Base-by-base conservation (phyloP, 92 coral and sea anemone genomes). In the Chrysogorgia sp. region DNA sequence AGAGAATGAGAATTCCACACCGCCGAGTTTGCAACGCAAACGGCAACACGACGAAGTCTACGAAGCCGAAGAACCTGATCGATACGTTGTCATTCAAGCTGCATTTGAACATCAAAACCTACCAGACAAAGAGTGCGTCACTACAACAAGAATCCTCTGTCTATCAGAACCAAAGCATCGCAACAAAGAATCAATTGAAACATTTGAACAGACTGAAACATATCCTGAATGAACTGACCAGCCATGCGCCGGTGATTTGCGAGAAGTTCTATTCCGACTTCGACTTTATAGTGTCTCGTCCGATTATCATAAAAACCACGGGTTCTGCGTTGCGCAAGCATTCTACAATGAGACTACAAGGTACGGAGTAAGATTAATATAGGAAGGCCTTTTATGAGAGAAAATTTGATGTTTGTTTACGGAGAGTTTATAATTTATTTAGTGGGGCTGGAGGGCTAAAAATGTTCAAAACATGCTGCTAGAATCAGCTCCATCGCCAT, bases 261-360 rank as follows among this genome's bases (percentile, higher is more conserved):
- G 75, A 59, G 0, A 52, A 17, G 75, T 34, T 85, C 29, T 82
- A 75, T 66, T 34, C 75, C 45, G 52, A 78, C 8, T 50, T 79
- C 6, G 89, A 82, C 35, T 77, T 81, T 58, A 75, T 40, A 62
- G 83, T 61, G 71, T 74, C 80, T 57, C 90, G 81, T 33, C 45
- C 58, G 34, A 85, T 89, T 49, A 2, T 74, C 58, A 89, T 89
- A 63, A 57, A 75, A 70, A 76, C 89, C 28, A 65, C 14, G 23
- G 13, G 55, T 9, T 81, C 87, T 37, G 77, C 80, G 3, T 55
- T 89, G 22, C 92, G 81, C 26, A 47, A 75, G 25, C 57, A 74
- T 19, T 85, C 76, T 72, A 85, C 92, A 13, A 64, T 72, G 26
- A 56, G 50, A 26, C 10, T 89, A n/a, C 57, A 89, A 40, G 92